Conservation (phyloP, 2,797 vertebrate genomes). For the Oreochromis mossambicus region DNA sequence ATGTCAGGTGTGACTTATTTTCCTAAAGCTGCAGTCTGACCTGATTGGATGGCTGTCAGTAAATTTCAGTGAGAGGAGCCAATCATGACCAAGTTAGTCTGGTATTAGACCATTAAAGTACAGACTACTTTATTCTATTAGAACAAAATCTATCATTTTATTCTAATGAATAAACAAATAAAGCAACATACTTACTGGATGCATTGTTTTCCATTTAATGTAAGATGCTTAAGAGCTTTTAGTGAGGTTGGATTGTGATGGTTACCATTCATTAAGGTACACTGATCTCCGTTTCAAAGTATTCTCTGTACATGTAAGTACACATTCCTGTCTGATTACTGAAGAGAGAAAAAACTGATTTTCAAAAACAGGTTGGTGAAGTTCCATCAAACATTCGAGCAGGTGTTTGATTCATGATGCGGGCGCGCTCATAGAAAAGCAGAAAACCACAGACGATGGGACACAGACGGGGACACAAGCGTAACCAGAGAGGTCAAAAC, state of each 20-base stretch:
- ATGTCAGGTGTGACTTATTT: background rate
- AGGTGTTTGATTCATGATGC: background rate
- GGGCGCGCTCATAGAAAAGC: accelerated
- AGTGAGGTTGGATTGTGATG: background rate
- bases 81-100: background rate
- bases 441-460: background rate
- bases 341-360: background rate
- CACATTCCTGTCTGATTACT: background rate
- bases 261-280: background rate
- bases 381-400: accelerated
- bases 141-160: background rate
- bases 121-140: background rate
- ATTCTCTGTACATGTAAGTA: background rate
- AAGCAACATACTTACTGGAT: background rate
- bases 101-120: background rate
- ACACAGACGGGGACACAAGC: too few relatives aligned
- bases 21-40: background rate
- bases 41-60: background rate
- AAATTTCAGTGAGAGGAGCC: background rate
- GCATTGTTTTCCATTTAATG: background rate
- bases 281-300: background rate
- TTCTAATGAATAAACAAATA: background rate
- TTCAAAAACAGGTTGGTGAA: background rate
- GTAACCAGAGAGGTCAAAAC: background rate
- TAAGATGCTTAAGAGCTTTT: background rate